Percentiles rank a stretch among this genome's conserved stretches.
Conservation (phyloP, 2,888 invertebrate species). For the Lingula anatina region DNA sequence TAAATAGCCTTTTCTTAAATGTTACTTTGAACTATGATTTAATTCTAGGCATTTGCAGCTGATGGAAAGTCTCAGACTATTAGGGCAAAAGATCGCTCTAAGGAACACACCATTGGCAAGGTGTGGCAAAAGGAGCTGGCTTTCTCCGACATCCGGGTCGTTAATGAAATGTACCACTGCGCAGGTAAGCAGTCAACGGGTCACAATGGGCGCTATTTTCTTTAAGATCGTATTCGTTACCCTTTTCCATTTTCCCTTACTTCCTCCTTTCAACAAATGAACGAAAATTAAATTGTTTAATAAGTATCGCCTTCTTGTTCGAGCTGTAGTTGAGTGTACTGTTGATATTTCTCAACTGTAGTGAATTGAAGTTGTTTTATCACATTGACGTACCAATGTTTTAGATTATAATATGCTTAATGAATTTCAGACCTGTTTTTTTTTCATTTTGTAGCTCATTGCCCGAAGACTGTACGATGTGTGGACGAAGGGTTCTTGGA, state of each 20-base stretch:
- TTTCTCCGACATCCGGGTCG: conserved; percentile 34
- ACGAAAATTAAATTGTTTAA: no score
- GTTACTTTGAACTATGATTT: background rate
- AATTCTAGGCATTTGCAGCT: conserved; percentile 31
- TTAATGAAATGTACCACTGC: conserved; percentile 40
- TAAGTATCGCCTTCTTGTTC: no score
- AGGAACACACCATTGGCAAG: conserved; percentile 27
- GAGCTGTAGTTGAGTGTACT: no score
- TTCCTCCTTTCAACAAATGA: no score
- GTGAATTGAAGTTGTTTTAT: no score
- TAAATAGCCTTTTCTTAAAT: no score
- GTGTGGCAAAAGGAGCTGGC: conserved; percentile 37
- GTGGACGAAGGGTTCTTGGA: conserved; percentile 23
- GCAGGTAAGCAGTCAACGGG: conserved; percentile 20
- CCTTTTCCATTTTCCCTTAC: no score
- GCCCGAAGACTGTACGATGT: conserved; percentile 27
- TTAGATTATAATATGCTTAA: no score
- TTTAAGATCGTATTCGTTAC: no score
- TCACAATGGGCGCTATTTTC: background rate
- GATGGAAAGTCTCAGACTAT: conserved; percentile 36
- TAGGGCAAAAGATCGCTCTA: conserved; percentile 17
- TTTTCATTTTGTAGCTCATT: conserved; percentile 26
- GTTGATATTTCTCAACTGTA: no score
- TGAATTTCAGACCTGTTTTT: no score
- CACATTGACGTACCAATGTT: no score